Percentiles rank a stretch among this genome's conserved stretches.
Evolutionary conservation across 2,888 invertebrate species (phyloP).

Genomic region (Euspilapteryx auroguttella): DNA sequence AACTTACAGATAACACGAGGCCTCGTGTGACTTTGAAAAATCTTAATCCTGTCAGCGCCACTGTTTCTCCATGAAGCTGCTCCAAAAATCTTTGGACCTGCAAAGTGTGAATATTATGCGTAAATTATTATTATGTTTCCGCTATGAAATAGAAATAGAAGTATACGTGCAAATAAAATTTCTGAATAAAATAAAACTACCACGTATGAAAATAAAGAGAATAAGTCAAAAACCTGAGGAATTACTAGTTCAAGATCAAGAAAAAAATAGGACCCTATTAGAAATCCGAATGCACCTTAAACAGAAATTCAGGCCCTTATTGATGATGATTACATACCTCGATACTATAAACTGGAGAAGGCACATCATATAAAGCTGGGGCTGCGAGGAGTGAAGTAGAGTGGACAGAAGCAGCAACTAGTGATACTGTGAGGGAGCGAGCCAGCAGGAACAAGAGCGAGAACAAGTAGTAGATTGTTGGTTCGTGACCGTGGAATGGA

Average conservation of each 20-base stretch:
- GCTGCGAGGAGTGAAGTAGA: slow-evolving; percentile 46
- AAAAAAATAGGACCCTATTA: too few species aligned
- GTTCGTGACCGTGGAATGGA: background rate
- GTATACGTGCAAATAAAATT: background rate
- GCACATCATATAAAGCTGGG: slow-evolving; percentile 55
- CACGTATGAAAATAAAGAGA: too few species aligned
- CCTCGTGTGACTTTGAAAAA: slow-evolving; percentile 59
- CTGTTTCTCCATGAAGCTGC: slow-evolving; percentile 54
- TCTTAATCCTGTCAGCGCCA: slow-evolving; percentile 46
- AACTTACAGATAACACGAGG: slow-evolving; percentile 54
- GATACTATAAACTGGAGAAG: slow-evolving; percentile 50
- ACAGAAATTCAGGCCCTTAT: too few species aligned
- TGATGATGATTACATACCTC: too few species aligned
- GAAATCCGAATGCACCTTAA: too few species aligned
- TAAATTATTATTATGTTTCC: background rate
- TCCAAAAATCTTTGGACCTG: slow-evolving; percentile 65
- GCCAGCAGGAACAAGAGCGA: slow-evolving; percentile 59
- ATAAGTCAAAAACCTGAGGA: too few species aligned
- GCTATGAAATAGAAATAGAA: background rate
- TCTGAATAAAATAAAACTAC: background rate
- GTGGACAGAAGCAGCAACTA: slow-evolving; percentile 55
- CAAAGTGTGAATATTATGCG: slow-evolving; percentile 7
- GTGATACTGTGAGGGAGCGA: slow-evolving; percentile 58
- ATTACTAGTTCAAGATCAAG: too few species aligned
- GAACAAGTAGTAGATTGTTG: slow-evolving; percentile 52